Percentiles rank a stretch among this genome's conserved stretches.
These are phyloP conservation scores for Syndactyla subalaris DNA, from an alignment of 2,797 vertebrate genomes.

Conservation along the genomic window DNA sequence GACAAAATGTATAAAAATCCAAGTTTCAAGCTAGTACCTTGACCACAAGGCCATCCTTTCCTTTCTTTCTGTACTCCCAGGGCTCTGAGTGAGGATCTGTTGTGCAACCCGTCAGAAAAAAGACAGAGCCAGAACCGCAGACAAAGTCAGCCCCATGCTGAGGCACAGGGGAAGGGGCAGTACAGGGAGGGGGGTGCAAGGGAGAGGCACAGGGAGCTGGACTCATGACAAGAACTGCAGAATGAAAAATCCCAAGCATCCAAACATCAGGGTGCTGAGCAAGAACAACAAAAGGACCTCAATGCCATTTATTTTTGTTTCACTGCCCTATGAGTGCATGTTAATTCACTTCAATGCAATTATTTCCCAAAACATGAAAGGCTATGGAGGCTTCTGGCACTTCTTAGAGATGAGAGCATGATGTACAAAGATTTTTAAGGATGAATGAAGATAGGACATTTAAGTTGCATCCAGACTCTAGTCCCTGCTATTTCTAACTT, in stretches of 20 bases:
- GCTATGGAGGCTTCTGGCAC: neutral
- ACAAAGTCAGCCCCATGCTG: neutral
- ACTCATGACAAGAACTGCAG: neutral
- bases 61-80: neutral
- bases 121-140: neutral
- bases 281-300: neutral
- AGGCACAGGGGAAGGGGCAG: neutral
- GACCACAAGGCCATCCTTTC: neutral
- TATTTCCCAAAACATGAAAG: neutral
- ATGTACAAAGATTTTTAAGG: neutral
- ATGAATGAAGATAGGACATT: neutral
- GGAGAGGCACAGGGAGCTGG: neutral
- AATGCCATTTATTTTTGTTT: neutral
- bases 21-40: neutral
- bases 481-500: neutral
- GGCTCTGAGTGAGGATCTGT: neutral
- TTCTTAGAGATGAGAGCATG: neutral
- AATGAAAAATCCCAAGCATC: neutral
- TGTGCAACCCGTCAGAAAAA: neutral
- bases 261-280: neutral
- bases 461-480: neutral
- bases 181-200: neutral
- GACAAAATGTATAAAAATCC: neutral
- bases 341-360: neutral
- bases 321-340: rapidly evolving